Base-by-base conservation (phyloP, 2,797 vertebrate species). In the Microctenopoma steveboyesi region DNA sequence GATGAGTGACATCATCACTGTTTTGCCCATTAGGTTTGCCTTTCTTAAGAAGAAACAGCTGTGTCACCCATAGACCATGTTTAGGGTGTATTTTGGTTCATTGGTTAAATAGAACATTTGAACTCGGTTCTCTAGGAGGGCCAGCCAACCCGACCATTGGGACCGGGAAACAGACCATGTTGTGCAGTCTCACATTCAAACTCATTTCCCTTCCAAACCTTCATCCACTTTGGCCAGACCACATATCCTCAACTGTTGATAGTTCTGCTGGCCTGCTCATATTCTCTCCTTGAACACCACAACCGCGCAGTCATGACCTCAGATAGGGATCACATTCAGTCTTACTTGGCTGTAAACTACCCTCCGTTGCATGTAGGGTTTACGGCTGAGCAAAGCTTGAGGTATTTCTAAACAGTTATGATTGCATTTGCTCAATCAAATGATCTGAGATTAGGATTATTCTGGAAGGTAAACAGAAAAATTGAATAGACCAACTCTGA, bases 131-230 rank as follows among this genome's bases (percentile, higher is more conserved):
- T 78, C 48, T 14, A 9, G 2, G 18, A 33, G 76, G 72, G 49
- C 72, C 48, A 51, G 84, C 82, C 89, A 89, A 81, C 72, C 82
- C 67, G 37, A 70, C 73, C 51, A 37, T 79, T 72, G 62, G 69
- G 74, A 69, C 45, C 14, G 40, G 58, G 57, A 54, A 78, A 35
- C 39, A 14, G 64, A 56, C 69, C 70, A 50, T 74, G 81, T 85
- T 83, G 73, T 89, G 72, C 87, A 78, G 86, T 84, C 87, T 87
- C 79, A 53, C 69, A 79, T 88, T 82, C 62, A 76, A 64, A 58
- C 76, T 86, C 75, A 73, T 87, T 91, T 91, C 86, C 84, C 68
- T 87, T 92, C 88, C 90, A 93, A 91, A 88, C 91, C 88, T 85
- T 90, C 78, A 81, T 87, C 82, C 78, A 86, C 89, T 90, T 90